Percentiles rank a stretch among this genome's conserved stretches.
These are phyloP conservation scores for Oreotragus oreotragus DNA, from an alignment of 2,113 vertebrate genomes.

Conservation along the genomic window DNA sequence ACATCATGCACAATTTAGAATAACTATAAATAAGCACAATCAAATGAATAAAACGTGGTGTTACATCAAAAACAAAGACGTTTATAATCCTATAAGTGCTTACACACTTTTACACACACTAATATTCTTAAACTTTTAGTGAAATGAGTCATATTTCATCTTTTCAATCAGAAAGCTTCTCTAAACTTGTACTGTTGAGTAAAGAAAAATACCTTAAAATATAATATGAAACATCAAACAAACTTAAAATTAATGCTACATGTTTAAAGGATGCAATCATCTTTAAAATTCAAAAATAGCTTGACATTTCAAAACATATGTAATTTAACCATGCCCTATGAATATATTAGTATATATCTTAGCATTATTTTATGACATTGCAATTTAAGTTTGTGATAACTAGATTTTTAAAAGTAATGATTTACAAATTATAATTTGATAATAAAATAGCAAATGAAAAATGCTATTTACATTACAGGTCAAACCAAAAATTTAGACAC, in stretches of 20 bases:
- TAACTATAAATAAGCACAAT: constrained; percentile 74
- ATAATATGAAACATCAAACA: constrained; percentile 65
- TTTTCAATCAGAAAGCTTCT: constrained; percentile 64
- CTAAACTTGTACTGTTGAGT: constrained; percentile 55
- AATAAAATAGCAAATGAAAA: constrained; percentile 78
- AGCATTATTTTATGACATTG: constrained; percentile 63
- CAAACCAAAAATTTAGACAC: constrained; percentile 65
- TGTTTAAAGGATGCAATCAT: constrained; percentile 61
- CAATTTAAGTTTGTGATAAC: constrained; percentile 69
- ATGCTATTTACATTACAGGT: constrained; percentile 79
- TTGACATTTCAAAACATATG: constrained; percentile 73
- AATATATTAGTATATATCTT: constrained; percentile 68
- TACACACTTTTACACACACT: constrained; percentile 67
- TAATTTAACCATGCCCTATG: constrained; percentile 77
- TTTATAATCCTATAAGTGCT: constrained; percentile 65
- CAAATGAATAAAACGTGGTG: constrained; percentile 65
- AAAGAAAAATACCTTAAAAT: constrained; percentile 70
- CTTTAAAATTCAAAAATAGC: constrained; percentile 67
- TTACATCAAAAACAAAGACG: constrained; percentile 65
- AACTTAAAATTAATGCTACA: constrained; percentile 47
- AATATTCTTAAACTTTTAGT: constrained; percentile 72
- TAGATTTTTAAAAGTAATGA: constrained; percentile 75
- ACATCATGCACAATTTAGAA: constrained; percentile 70
- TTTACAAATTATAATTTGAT: constrained; percentile 71
- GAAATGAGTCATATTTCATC: constrained; percentile 58